These are phyloP conservation scores for Eremobia ochroleuca DNA, from an alignment of 2,888 invertebrate genomes.

Conservation along the genomic window DNA sequence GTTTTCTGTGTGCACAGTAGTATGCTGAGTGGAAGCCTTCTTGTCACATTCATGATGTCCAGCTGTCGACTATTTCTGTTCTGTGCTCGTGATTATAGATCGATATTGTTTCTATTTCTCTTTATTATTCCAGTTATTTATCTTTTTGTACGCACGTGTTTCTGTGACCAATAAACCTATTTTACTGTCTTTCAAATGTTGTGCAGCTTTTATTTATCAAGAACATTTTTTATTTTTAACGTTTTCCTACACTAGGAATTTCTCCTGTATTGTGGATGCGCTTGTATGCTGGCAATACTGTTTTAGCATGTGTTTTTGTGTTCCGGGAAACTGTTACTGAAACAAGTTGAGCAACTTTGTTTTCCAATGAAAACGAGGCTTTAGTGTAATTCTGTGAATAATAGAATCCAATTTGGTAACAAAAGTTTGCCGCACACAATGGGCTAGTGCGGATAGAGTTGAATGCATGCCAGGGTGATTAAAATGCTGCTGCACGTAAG, in stretches of 20 bases:
- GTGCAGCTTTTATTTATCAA: background rate
- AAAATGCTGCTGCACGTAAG: slow-evolving; percentile 53
- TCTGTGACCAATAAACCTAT: background rate
- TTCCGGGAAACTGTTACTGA: too few species aligned
- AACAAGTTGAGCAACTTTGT: background rate
- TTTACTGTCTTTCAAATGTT: background rate
- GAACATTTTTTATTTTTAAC: background rate
- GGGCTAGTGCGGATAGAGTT: slow-evolving; percentile 1
- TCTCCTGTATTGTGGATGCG: too few species aligned
- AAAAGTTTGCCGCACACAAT: slow-evolving; percentile 48
- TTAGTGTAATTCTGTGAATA: slow-evolving; percentile 49
- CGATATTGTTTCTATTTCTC: background rate
- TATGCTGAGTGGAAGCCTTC: background rate
- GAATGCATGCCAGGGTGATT: slow-evolving; percentile 56
- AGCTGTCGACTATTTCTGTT: background rate
- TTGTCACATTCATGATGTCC: background rate
- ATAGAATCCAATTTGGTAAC: slow-evolving; percentile 50
- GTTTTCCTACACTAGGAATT: too few species aligned
- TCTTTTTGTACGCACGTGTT: background rate
- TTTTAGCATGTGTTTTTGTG: background rate
- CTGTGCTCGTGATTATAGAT: background rate
- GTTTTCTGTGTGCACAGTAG: background rate
- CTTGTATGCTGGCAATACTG: background rate
- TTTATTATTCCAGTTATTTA: background rate
- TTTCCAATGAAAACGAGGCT: background rate